phyloP scores from a whole-genome alignment of 2,113 vertebrate genomes.

The Colaptes auratus region DNA sequence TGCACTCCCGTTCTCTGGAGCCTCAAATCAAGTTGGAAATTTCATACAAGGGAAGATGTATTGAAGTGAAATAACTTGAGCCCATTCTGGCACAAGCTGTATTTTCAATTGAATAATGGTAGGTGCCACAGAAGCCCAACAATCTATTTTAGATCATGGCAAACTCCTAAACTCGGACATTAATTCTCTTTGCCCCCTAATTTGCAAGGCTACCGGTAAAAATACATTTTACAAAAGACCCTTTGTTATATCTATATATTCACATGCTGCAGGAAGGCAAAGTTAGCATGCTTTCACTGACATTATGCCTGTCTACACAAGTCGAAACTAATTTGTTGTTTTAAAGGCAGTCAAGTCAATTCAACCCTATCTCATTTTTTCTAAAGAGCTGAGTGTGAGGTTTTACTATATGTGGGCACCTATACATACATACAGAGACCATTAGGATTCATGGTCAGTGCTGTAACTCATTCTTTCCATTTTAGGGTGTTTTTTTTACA shows the following conservation, averaged over 20 bases:
- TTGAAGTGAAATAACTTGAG: neutral
- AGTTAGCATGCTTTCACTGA: neutral
- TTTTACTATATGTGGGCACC: neutral
- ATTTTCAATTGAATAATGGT: neutral
- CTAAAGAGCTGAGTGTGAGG: neutral
- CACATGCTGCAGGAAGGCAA: neutral
- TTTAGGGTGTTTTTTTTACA: neutral
- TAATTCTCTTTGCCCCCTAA: neutral
- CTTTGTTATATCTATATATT: neutral
- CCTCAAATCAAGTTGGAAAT: neutral
- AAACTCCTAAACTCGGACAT: neutral
- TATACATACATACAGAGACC: neutral
- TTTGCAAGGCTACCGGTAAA: neutral
- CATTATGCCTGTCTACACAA: constrained; percentile 28
- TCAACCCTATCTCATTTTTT: neutral
- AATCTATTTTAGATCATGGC: neutral
- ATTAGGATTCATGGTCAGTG: neutral
- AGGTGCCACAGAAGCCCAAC: neutral
- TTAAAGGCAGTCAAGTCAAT: neutral
- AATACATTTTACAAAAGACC: neutral
- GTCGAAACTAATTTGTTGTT: constrained; percentile 17
- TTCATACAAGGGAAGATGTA: neutral
- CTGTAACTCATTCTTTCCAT: neutral
- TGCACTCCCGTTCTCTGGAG: neutral
- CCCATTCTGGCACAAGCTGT: neutral